Base-by-base conservation (phyloP, 2,797 vertebrate genomes). In the Peromyscus melanophrys region DNA sequence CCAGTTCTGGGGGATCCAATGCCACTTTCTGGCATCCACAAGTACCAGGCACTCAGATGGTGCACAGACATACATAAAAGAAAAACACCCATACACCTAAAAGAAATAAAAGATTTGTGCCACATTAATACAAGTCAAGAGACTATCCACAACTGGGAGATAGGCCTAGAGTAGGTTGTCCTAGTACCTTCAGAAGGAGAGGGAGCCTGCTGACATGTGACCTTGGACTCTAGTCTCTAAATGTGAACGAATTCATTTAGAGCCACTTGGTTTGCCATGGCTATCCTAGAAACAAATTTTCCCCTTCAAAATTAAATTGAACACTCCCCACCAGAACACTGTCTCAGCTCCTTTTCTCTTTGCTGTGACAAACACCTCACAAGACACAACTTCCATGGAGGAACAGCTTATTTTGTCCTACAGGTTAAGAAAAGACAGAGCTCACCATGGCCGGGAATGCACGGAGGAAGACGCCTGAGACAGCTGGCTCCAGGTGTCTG, bases 291-390 rank as follows among this genome's bases (percentile, higher is more conserved):
- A 94, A 83, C 1, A 17, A 92, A 87, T 40, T 84, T 84, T 83
- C 86, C 11, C 65, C 75, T 92, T 76, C 65, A 90, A 86, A 92
- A 65, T 95, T 34, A 92, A 90, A 82, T 92, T 81, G 27, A 89
- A 46, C 40, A 25, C 11, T 14, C 5, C 17, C 7, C 34, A n/a
- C n/a, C 11, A 13, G 31, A 61, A 37, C 19, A 25, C 49, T 14
- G 21, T 63, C 27, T 65, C 17, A 84, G 59, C 27, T 65, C 40
- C 37, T 84, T 65, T 84, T 84, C 29, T 65, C 57, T 61, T 43
- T 83, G 27, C 65, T 86, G 2, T 55, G 34, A 52, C 31, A 85
- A 85, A 85, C 11, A n/a, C 43, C 16, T 85, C 43, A n/a, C 43
- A 65, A 85, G 43, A n/a, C 21, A 49, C 31, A 67, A n/a, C 43